Percentiles rank a stretch among this genome's conserved stretches.
Conservation (phyloP, 2,797 vertebrate species). For the Corythornis leucogaster region DNA sequence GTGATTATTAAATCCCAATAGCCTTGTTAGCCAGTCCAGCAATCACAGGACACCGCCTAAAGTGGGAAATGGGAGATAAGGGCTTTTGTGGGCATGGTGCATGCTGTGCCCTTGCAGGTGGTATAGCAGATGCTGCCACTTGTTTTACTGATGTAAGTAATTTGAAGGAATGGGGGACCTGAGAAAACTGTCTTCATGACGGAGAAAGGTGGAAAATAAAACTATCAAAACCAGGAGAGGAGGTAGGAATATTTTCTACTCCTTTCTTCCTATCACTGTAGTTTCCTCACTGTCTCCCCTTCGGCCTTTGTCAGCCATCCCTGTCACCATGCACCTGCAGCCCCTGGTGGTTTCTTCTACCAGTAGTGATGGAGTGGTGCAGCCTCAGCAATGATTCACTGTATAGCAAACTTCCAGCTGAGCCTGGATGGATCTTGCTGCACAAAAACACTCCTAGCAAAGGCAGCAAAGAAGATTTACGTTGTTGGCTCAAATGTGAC, state of each 20-base stretch:
- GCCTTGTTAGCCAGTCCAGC: background rate
- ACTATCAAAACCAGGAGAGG: background rate
- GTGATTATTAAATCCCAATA: background rate
- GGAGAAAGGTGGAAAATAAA: background rate
- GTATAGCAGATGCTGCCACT: background rate
- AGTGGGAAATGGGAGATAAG: background rate
- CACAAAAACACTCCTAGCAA: background rate
- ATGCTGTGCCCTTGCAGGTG: background rate
- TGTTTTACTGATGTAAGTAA: background rate
- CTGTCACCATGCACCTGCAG: background rate
- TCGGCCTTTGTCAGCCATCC: background rate
- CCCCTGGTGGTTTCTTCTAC: background rate
- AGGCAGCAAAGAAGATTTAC: background rate
- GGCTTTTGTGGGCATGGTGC: background rate
- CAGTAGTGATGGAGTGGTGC: background rate
- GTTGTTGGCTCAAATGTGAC: background rate
- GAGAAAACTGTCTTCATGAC: background rate
- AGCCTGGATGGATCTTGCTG: background rate
- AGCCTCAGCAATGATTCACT: background rate
- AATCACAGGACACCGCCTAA: background rate
- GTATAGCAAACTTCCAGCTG: background rate
- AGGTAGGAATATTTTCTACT: background rate
- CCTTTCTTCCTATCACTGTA: background rate
- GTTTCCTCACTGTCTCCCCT: background rate
- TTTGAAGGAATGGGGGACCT: background rate